phyloP scores from a whole-genome alignment of 1,140 invertebrate species.

The Caerostris darwini region DNA sequence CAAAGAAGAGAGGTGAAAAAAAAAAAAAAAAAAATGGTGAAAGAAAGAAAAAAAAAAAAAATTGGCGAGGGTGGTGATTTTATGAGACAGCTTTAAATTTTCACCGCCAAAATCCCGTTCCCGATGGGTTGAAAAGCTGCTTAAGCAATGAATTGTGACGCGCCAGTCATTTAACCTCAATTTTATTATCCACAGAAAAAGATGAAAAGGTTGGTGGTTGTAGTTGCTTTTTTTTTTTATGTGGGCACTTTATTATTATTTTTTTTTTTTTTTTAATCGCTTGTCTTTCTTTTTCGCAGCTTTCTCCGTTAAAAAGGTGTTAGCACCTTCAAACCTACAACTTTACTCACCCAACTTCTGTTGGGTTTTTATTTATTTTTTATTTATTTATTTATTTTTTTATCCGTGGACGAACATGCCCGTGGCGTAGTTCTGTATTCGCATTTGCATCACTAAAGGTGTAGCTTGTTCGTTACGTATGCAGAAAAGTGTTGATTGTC shows the following conservation, averaged over 20 bases:
- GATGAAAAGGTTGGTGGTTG: background rate
- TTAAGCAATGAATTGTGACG: conserved; percentile 70
- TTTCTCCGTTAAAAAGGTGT: conserved; percentile 56
- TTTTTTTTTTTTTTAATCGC: background rate
- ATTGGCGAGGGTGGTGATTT: conserved; percentile 60
- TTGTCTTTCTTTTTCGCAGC: background rate
- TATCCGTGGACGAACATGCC: background rate
- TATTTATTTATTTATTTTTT: background rate
- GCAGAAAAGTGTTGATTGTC: conserved; percentile 3
- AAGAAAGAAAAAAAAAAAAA: conserved; percentile 5
- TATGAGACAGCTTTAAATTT: conserved; percentile 69
- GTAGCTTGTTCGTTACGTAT: background rate
- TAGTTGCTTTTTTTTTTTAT: background rate
- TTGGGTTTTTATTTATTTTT: background rate
- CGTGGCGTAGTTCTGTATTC: background rate
- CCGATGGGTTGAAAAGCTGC: conserved; percentile 60
- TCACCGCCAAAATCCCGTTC: conserved; percentile 41
- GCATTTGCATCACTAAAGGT: conserved; percentile 32
- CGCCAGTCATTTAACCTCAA: conserved; percentile 53
- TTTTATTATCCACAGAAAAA: conserved; percentile 62
- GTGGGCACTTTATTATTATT: background rate
- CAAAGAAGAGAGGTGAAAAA: background rate
- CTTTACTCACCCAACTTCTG: conserved; percentile 11
- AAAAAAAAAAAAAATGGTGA: conserved; percentile 10
- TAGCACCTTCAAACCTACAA: conserved; percentile 31